Base-by-base conservation (phyloP, 2,888 invertebrate species). In the Omphaloscelis lunosa region DNA sequence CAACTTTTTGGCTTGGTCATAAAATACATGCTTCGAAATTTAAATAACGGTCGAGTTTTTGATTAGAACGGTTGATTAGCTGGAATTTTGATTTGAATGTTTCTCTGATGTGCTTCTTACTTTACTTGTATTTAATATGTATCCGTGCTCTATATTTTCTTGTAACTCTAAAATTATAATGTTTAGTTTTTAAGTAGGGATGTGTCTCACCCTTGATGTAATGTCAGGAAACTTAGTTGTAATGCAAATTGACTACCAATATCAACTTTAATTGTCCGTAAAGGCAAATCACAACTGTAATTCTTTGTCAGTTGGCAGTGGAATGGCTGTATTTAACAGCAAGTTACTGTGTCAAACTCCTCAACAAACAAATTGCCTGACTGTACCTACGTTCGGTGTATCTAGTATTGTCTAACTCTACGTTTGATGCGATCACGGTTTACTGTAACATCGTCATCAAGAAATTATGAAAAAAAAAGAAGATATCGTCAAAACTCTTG, bases 401-500 rank as follows among this genome's bases (percentile, higher is more conserved):
- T 70, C 41, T 45, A 58, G n/a, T 34, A n/a, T 48, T 8, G 12
- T 56, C 2, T 45, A n/a, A 17, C 17, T 11, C 6, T 63, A n/a
- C 15, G n/a, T 34, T 34, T 59, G 20, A 27, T 72, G 12, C 12
- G n/a, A 27, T 63, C 12, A 41, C 5, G 56, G 41, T n/a, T 29
- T 2, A 11, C n/a, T 53, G 11, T 8, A 41, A 41, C 23, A 53
- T n/a, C 6, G 8, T 34, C 12, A 23, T 23, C 23, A 62, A 34
- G 34, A 67, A 51, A 6, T 9, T 34, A 27, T 27, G 41, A 68
- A 76, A 45, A 59, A 61, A 20, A 2, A 48, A 62, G 81, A 82
- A 84, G 56, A 61, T 56, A 2, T 72, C 83, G 61, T 69, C 79
- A 71, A 83, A 92, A 93, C 96, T 95, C 93, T 90, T 91, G 96